These are phyloP conservation scores for Limosa lapponica DNA, from an alignment of 2,797 vertebrate species.

Conservation along the genomic window DNA sequence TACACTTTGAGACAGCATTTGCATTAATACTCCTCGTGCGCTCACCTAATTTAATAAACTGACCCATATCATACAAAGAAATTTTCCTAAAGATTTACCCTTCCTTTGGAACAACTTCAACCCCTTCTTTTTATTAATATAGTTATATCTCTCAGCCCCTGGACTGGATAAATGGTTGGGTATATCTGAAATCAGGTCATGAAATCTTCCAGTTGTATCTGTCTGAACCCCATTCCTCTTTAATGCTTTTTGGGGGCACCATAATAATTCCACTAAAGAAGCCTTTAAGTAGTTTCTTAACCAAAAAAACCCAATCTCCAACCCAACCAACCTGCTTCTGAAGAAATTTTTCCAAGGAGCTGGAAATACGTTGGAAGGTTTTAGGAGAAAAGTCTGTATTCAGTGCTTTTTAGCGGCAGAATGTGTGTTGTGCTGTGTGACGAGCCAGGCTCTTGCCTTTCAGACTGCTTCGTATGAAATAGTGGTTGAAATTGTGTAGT, in stretches of 20 bases:
- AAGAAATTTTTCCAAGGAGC: constrained; percentile 5
- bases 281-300: constrained; percentile 8
- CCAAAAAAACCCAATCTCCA: not conserved
- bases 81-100: not conserved
- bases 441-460: not conserved
- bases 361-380: constrained; percentile 21
- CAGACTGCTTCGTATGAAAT: constrained; percentile 15
- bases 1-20: not conserved
- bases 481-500: not conserved
- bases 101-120: not conserved
- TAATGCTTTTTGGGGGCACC: not conserved
- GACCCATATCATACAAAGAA: not conserved
- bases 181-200: not conserved
- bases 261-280: not conserved
- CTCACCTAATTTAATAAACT: not conserved
- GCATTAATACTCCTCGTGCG: not conserved
- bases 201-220: not conserved
- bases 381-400: constrained; percentile 30
- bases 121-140: not conserved
- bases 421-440: constrained; percentile 8
- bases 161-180: not conserved
- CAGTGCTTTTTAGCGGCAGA: not conserved
- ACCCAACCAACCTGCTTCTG: not conserved
- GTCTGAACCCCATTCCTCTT: not conserved
- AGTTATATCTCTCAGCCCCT: not conserved